These are phyloP conservation scores for Rutpela maculata DNA, from an alignment of 2,888 invertebrate species.

Conservation along the genomic window DNA sequence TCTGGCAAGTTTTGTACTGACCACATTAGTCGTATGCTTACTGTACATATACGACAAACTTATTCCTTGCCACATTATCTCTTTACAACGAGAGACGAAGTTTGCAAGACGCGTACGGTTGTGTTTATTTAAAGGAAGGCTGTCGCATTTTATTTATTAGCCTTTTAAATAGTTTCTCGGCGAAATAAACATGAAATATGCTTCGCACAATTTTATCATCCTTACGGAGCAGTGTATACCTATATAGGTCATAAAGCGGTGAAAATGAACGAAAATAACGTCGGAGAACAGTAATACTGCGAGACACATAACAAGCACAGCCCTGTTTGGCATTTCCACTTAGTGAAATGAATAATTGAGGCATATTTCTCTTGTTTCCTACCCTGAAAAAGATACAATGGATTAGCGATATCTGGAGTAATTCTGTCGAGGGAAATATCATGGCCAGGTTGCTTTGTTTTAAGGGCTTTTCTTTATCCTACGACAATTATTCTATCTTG, in stretches of 20 bases:
- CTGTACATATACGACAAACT: neutral
- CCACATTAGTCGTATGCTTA: neutral
- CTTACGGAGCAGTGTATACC: neutral
- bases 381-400: neutral
- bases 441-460: neutral
- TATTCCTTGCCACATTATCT: neutral
- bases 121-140: neutral
- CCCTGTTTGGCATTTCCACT: constrained; percentile 7
- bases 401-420: neutral
- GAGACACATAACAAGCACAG: constrained; percentile 10
- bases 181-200: neutral
- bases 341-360: constrained; percentile 9
- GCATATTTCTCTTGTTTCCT: neutral
- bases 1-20: neutral
- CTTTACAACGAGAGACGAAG: neutral
- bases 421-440: neutral
- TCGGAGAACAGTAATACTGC: neutral
- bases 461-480: neutral
- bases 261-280: neutral
- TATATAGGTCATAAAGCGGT: neutral
- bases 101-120: neutral
- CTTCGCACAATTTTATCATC: neutral
- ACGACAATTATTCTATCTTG: neutral
- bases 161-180: neutral
- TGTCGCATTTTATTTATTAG: neutral